phyloP scores from a whole-genome alignment of 2,888 invertebrate genomes.

The Orthosia gracilis region DNA sequence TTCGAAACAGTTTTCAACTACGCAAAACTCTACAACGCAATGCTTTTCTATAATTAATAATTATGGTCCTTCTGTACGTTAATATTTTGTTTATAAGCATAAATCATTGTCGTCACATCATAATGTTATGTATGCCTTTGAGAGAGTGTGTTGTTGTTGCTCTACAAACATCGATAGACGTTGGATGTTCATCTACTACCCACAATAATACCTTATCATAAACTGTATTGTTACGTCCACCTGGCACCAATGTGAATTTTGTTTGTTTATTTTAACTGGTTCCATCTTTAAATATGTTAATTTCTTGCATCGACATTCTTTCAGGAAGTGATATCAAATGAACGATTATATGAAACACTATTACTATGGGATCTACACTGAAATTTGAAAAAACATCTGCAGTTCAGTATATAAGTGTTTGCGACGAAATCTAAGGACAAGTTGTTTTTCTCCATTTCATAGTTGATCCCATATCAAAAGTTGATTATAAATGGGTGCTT shows the following conservation, averaged over 20 bases:
- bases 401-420: too few species aligned
- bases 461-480: too few species aligned
- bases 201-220: slow-evolving; percentile 12
- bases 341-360: too few species aligned
- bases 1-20: not conserved
- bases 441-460: too few species aligned
- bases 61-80: slow-evolving; percentile 20
- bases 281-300: not conserved
- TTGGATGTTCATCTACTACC: slow-evolving; percentile 11
- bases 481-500: too few species aligned
- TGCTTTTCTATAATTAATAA: not conserved
- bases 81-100: not conserved
- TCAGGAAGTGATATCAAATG: too few species aligned
- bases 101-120: slow-evolving; percentile 26
- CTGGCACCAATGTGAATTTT: slow-evolving; percentile 31
- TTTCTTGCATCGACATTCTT: not conserved
- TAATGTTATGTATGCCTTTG: slow-evolving; percentile 24
- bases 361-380: too few species aligned
- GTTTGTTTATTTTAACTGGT: slow-evolving; percentile 20
- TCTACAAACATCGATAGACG: slow-evolving; percentile 39
- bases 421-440: too few species aligned
- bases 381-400: too few species aligned
- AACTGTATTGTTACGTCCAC: not conserved
- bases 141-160: slow-evolving; percentile 39
- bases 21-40: not conserved